Base-by-base conservation (phyloP, 2,888 invertebrate genomes). In the Drosophila gaucha region DNA sequence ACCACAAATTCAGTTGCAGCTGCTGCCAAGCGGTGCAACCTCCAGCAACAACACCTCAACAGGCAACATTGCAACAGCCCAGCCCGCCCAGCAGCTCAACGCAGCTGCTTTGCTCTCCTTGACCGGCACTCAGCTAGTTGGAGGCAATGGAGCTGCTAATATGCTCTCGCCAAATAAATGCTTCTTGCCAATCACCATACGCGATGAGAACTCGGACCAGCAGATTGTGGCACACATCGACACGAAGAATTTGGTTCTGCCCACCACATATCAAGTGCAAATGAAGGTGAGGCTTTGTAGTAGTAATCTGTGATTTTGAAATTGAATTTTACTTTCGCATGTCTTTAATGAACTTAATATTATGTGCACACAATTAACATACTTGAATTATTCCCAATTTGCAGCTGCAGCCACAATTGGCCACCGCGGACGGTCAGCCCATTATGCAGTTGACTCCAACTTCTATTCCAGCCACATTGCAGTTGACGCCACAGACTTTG, bases 141-240 rank as follows among this genome's bases (percentile, higher is more conserved):
- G 41, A 2, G 41, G 24, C 2, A 83, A 73, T 78, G 86, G 86
- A 0, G 67, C 86, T 26, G 80, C 86, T 3, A 90, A 86, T 69
- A 84, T 89, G 77, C 77, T 86, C 6, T 91, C 85, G 5, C 90
- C 88, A 4, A 91, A 84, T 74, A 92, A 92, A 73, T 92, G 92
- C 54, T 91, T 88, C 43, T 77, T 92, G 62, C 92, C 92, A 8
- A 91, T 92, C 12, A 92, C 91, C 3, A 90, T 92, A 36, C 91
- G 91, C 8, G 91, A 92, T 58, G 90, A 90, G 39, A 90, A 89
- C 59, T 90, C 91, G 0, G 92, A 92, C 69, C 92, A 91, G 60
- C 92, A 92, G 70, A 90, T 92, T 55, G 90, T 92, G 3, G 92
- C 92, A 0, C 92, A 92, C 39, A 91, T 92, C 55, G 92, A 92